phyloP scores from a whole-genome alignment of 2,113 vertebrate genomes.

The Cariama cristata region DNA sequence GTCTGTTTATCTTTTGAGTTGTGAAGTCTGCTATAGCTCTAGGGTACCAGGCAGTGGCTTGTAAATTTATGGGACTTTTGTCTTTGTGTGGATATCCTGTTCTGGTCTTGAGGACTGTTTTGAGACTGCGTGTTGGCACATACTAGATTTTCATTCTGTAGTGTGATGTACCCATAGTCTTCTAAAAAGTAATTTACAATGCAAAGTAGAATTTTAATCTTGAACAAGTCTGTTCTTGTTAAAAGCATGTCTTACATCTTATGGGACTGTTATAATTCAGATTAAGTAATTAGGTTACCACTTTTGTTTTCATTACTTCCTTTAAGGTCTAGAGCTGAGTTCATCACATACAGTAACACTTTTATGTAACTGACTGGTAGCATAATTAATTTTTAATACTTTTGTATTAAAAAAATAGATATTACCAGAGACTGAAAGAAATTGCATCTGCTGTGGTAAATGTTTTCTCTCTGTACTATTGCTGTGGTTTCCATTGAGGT shows the following conservation, averaged over 20 bases:
- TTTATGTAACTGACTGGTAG: neutral
- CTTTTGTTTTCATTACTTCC: neutral
- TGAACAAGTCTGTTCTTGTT: neutral
- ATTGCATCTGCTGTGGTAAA: neutral
- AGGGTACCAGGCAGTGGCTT: neutral
- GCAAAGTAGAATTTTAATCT: neutral
- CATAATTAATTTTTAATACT: neutral
- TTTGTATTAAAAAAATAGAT: neutral
- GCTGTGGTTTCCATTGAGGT: neutral
- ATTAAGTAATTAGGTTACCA: neutral
- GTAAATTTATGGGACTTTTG: slow-evolving; percentile 17
- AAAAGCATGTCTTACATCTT: neutral
- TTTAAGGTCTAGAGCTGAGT: neutral
- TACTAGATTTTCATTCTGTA: neutral
- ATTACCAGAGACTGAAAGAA: neutral
- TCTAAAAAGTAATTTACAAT: neutral
- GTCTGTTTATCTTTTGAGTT: neutral
- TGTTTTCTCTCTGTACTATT: neutral
- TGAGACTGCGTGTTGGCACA: neutral
- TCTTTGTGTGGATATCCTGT: neutral
- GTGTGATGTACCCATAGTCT: neutral
- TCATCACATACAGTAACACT: neutral
- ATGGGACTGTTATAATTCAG: neutral
- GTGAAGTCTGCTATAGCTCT: neutral
- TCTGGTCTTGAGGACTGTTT: neutral